phyloP scores from a whole-genome alignment of 2,888 invertebrate species.

The Polylopha cassiicola region DNA sequence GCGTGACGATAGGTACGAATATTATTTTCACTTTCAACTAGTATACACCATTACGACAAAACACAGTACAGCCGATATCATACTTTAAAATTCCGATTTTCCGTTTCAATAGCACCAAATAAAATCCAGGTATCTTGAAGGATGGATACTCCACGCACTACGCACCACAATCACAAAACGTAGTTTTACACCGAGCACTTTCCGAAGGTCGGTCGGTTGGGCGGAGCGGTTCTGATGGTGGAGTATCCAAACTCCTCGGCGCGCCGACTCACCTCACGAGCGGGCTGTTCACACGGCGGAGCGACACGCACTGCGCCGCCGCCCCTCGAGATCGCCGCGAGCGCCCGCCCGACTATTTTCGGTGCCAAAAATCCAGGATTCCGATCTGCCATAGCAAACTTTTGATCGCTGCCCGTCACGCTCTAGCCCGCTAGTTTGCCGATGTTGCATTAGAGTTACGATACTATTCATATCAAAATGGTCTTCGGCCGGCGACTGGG shows the following conservation, averaged over 20 bases:
- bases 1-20: constrained; percentile 26
- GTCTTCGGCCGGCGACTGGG: neutral
- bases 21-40: constrained; percentile 25
- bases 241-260: constrained; percentile 54
- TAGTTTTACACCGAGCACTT: too few relatives aligned
- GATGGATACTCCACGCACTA: constrained; percentile 45
- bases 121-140: constrained; percentile 2
- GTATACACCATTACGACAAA: constrained; percentile 23
- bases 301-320: constrained; percentile 75
- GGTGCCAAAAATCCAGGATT: constrained; percentile 76
- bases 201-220: too few relatives aligned
- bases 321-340: constrained; percentile 55
- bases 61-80: constrained; percentile 26
- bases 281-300: constrained; percentile 76
- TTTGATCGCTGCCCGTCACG: constrained; percentile 47
- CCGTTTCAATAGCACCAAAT: constrained; percentile 5
- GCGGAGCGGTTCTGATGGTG: constrained; percentile 26
- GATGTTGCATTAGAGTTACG: constrained; percentile 33
- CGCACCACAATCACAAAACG: constrained; percentile 27
- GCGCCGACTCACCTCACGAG: constrained; percentile 65
- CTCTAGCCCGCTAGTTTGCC: constrained; percentile 44
- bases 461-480: constrained; percentile 21
- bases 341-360: constrained; percentile 73
- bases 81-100: constrained; percentile 5
- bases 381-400: constrained; percentile 57